Percentiles rank a stretch among this genome's conserved stretches.
These are phyloP conservation scores for Saccostrea cuccullata DNA, from an alignment of 1,140 invertebrate genomes.

Conservation along the genomic window DNA sequence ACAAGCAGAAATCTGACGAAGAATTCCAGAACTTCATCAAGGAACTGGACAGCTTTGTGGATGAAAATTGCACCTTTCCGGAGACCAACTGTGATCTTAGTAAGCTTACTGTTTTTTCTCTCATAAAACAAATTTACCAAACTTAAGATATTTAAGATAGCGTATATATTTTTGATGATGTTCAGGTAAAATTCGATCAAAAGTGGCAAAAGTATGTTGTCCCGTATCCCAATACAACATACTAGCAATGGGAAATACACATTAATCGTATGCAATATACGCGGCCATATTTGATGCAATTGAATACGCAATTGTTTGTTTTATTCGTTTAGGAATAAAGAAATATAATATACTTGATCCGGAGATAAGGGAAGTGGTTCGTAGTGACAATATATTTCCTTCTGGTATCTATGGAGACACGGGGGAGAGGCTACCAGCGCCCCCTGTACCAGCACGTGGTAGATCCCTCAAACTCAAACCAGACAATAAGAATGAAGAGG, in stretches of 20 bases:
- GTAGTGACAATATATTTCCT: not conserved
- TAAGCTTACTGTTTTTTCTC: not conserved
- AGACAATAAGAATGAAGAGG: not conserved
- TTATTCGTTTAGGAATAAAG: not conserved
- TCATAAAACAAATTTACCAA: too few relatives aligned
- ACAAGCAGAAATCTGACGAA: not conserved
- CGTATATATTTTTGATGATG: too few relatives aligned
- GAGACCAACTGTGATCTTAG: not conserved
- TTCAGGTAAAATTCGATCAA: too few relatives aligned
- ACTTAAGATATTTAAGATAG: too few relatives aligned
- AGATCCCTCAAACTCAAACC: not conserved
- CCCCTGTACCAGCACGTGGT: not conserved
- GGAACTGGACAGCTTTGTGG: conserved; percentile 29
- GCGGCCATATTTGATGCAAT: not conserved
- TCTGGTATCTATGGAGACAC: conserved; percentile 9
- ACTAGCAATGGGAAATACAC: too few relatives aligned
- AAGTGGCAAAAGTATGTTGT: too few relatives aligned
- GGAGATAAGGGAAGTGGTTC: not conserved
- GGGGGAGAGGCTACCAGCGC: not conserved
- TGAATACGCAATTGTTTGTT: not conserved
- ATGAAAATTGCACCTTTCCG: not conserved
- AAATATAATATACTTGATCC: conserved; percentile 12
- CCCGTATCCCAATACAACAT: too few relatives aligned
- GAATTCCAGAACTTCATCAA: conserved; percentile 1
- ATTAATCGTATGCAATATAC: too few relatives aligned